A percentile compares a stretch with the other conserved stretches of the same genome.
Evolutionary conservation across 2,888 invertebrate genomes (phyloP).

Genomic region (Diadegma fenestrale): DNA sequence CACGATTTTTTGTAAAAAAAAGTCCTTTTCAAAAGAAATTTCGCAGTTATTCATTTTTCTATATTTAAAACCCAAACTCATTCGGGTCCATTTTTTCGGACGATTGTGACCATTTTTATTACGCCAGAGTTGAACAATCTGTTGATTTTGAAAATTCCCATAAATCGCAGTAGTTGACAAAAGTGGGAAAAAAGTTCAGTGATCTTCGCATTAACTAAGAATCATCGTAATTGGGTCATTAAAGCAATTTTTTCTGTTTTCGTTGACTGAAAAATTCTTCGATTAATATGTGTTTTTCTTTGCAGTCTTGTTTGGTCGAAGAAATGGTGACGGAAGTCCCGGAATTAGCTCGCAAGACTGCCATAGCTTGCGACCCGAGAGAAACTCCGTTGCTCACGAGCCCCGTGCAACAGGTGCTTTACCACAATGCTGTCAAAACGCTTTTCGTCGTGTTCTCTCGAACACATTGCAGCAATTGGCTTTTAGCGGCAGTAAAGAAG

Average conservation of each 20-base stretch:
- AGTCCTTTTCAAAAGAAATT: too few species aligned
- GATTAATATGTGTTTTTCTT: not conserved
- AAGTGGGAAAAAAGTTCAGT: too few species aligned
- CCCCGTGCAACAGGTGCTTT: conserved; percentile 83
- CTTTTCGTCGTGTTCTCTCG: conserved; percentile 83
- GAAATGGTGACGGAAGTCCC: conserved; percentile 90
- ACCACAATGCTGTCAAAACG: conserved; percentile 80
- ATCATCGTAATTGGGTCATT: too few species aligned
- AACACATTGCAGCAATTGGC: conserved; percentile 91
- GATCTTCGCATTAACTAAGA: too few species aligned
- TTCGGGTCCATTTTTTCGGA: too few species aligned
- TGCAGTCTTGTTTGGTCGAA: conserved; percentile 90
- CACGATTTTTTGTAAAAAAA: too few species aligned
- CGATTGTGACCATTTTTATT: too few species aligned
- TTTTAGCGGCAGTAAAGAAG: conserved; percentile 89
- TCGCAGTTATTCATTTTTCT: too few species aligned
- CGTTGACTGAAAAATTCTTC: not conserved
- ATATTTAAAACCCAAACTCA: too few species aligned
- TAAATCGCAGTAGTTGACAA: too few species aligned
- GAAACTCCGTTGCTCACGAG: conserved; percentile 87
- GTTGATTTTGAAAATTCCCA: too few species aligned
- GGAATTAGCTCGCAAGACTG: conserved; percentile 89
- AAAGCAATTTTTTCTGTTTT: not conserved
- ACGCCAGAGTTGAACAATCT: too few species aligned
- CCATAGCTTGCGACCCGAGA: conserved; percentile 89